Conservation (phyloP, 2,113 vertebrate genomes). For the Nothocercus nigrocapillus region DNA sequence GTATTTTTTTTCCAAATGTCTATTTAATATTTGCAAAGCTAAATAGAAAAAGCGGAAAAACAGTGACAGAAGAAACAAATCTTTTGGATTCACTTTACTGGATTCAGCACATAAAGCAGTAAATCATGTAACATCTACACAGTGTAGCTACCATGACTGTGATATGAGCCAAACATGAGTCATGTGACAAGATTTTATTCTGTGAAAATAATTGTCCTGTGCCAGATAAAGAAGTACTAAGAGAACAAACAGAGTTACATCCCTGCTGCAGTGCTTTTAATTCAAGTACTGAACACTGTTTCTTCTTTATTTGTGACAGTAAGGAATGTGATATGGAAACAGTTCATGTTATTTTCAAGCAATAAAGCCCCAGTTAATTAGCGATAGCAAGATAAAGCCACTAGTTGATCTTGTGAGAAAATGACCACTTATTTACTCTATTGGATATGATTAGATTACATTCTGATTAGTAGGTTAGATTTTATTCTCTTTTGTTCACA, state of each 20-base stretch:
- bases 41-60: background rate
- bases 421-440: background rate
- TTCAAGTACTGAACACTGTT: background rate
- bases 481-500: conserved; percentile 25
- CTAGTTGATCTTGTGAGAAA: background rate
- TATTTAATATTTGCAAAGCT: background rate
- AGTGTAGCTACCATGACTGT: background rate
- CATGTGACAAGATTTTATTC: background rate
- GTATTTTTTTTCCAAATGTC: background rate
- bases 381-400: background rate
- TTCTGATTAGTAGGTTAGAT: conserved; percentile 20
- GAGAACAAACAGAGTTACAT: background rate
- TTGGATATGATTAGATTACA: background rate
- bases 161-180: background rate
- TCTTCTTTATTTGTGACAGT: background rate
- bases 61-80: background rate
- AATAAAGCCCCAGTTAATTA: conserved; percentile 13
- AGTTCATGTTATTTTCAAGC: background rate
- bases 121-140: background rate
- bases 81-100: background rate
- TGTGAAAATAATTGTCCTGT: background rate
- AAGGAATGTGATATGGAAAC: background rate
- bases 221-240: background rate
- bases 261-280: background rate
- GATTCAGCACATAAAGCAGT: background rate